Evolutionary conservation across 2,888 invertebrate species (phyloP).

Genomic region (Watsonalla cultraria): DNA sequence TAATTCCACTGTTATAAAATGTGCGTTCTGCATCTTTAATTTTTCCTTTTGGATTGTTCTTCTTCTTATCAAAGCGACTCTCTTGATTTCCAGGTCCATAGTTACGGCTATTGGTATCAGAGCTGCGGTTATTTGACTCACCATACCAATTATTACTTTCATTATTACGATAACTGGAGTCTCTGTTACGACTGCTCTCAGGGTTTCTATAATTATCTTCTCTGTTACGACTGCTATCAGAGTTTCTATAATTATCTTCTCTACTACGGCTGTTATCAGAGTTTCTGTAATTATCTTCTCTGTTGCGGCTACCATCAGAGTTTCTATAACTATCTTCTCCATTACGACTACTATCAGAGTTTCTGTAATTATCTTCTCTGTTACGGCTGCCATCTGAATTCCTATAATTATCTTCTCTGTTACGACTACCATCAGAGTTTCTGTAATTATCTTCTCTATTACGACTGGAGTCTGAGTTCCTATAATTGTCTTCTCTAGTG

Average conservation of each 20-base stretch:
- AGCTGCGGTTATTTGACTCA: slow-evolving; percentile 21
- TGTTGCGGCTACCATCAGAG: slow-evolving; percentile 14
- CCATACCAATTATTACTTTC: slow-evolving; percentile 23
- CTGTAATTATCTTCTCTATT: not conserved
- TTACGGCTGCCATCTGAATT: not conserved
- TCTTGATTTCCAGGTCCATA: slow-evolving; percentile 20
- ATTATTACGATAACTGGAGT: slow-evolving; percentile 11
- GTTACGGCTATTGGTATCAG: slow-evolving; percentile 22
- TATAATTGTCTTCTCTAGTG: no score
- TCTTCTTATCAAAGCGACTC: slow-evolving; percentile 34
- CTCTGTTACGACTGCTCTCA: slow-evolving; percentile 21
- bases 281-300: slow-evolving; percentile 5
- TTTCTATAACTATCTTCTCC: slow-evolving; percentile 28
- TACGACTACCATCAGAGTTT: not conserved
- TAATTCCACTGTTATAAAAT: slow-evolving; percentile 62
- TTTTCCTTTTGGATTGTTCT: slow-evolving; percentile 42
- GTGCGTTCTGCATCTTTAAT: slow-evolving; percentile 59
- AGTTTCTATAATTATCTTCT: slow-evolving; percentile 31
- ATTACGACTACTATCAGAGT: slow-evolving; percentile 23
- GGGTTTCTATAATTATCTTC: slow-evolving; percentile 16
- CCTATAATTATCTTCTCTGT: not conserved
- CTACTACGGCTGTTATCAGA: not conserved
- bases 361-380: not conserved
- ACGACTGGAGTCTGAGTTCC: not conserved
- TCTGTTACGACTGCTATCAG: slow-evolving; percentile 6